Evolutionary conservation across 2,888 invertebrate species (phyloP).

Genomic region (Abscondita cerata): DNA sequence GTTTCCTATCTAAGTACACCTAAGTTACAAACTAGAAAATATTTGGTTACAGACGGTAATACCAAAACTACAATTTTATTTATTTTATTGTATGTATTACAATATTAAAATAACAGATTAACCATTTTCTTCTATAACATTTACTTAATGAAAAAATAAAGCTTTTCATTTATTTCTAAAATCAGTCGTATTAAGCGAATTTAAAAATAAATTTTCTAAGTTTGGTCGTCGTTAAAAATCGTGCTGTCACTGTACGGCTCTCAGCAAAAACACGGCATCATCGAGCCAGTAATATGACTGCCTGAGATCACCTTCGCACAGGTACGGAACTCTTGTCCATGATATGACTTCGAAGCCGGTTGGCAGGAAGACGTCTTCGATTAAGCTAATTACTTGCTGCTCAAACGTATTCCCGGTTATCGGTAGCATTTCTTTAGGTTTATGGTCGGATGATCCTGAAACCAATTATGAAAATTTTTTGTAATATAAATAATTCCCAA

Average conservation of each 20-base stretch:
- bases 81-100: too few relatives aligned
- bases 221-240: background rate
- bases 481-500: too few relatives aligned
- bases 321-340: slow-evolving; percentile 93
- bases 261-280: slow-evolving; percentile 87
- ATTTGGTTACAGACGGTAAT: too few relatives aligned
- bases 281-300: slow-evolving; percentile 92
- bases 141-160: too few relatives aligned
- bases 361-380: slow-evolving; percentile 67
- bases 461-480: too few relatives aligned
- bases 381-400: slow-evolving; percentile 79
- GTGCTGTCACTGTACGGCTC: slow-evolving; percentile 48
- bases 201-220: too few relatives aligned
- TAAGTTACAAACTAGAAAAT: too few relatives aligned
- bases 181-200: background rate
- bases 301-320: slow-evolving; percentile 95
- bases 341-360: slow-evolving; percentile 77
- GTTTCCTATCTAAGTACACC: too few relatives aligned
- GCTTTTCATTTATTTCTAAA: background rate
- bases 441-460: slow-evolving; percentile 71
- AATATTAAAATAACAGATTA: too few relatives aligned
- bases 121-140: too few relatives aligned
- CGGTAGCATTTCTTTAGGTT: slow-evolving; percentile 73
- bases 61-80: too few relatives aligned
- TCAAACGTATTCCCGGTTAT: slow-evolving; percentile 75